These are phyloP conservation scores for Apis cerana DNA, from an alignment of 1,140 invertebrate species.

Conservation along the genomic window DNA sequence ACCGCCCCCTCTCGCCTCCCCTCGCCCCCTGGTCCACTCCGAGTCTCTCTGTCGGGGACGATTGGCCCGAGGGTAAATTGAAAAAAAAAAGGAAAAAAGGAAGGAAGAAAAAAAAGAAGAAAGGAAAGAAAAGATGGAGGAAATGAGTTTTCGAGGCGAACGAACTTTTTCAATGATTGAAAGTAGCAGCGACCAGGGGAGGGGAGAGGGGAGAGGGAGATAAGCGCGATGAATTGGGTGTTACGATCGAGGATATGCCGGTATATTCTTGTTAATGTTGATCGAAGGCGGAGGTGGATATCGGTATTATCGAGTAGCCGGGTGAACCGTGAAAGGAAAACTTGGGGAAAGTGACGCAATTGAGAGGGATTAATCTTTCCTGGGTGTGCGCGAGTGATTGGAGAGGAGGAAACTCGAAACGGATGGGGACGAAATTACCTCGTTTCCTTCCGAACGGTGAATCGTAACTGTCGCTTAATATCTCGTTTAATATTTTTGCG, in stretches of 20 bases:
- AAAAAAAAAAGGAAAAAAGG: conserved; percentile 10
- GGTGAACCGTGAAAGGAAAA: neutral
- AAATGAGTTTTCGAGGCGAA: conserved; percentile 43
- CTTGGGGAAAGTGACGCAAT: neutral
- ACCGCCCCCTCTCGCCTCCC: neutral
- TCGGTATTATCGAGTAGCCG: neutral
- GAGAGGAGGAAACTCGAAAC: neutral
- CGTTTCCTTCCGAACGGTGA: neutral
- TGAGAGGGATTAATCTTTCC: neutral
- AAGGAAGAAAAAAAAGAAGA: too few relatives aligned
- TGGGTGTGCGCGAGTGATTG: too few relatives aligned
- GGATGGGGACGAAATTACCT: neutral
- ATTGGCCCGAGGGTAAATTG: conserved; percentile 48
- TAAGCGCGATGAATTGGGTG: neutral
- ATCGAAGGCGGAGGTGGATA: neutral
- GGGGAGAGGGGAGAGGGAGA: too few relatives aligned
- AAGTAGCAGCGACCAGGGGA: conserved; percentile 23
- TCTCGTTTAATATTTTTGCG: neutral
- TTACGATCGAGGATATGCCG: conserved; percentile 19
- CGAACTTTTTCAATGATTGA: conserved; percentile 53
- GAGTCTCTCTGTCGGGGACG: conserved; percentile 24
- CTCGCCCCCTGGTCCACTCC: neutral
- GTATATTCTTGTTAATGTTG: neutral
- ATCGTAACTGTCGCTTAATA: neutral
- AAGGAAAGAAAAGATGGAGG: neutral